Base-by-base conservation (phyloP, 2,888 invertebrate genomes). In the Scaptomyza cyrtandrae region DNA sequence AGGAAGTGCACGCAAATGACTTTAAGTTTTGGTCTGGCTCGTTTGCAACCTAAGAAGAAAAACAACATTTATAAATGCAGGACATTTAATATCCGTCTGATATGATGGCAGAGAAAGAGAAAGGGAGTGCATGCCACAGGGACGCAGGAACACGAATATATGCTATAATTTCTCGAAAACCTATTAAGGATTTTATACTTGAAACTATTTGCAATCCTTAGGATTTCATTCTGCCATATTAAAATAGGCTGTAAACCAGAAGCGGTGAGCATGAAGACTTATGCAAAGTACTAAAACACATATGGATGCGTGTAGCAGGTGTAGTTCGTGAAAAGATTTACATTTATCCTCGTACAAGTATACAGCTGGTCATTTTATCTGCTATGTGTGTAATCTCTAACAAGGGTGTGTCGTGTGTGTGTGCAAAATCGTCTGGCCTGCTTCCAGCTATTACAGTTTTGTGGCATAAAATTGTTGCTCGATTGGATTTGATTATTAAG, bases 401-500 rank as follows among this genome's bases (percentile, higher is more conserved):
- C 7, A 44, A 7, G 52, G 27, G 24, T 46, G 43, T 19, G n/a
- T 27, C 27, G 27, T 56, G 24, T 31, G 31, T 56, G 56, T 53
- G 48, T 19, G 50, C 66, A 54, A 27, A 62, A 53, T 57, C 50
- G 37, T 27, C 43, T 39, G 29, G 29, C 35, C 43, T 31, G 35
- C 27, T 56, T 10, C 7, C 33, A 19, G 37, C 63, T 57, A 19
- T 6, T 29, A 33, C 33, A 58, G 37, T 49, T 46, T 65, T 70
- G 69, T 69, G 61, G 69, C 70, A 58, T 55, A 35, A 71, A 65
- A 65, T 59, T 65, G 78, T 56, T 73, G 76, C 65, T 64, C 77
- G 80, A 76, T 80, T 71, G 80, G 57, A 80, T 79, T 80, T 79
- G 68, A 64, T 80, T 76, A 77, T 75, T 68, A 78, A 78, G 78